phyloP scores from a whole-genome alignment of 2,113 vertebrate species.

The Melanerpes formicivorus region DNA sequence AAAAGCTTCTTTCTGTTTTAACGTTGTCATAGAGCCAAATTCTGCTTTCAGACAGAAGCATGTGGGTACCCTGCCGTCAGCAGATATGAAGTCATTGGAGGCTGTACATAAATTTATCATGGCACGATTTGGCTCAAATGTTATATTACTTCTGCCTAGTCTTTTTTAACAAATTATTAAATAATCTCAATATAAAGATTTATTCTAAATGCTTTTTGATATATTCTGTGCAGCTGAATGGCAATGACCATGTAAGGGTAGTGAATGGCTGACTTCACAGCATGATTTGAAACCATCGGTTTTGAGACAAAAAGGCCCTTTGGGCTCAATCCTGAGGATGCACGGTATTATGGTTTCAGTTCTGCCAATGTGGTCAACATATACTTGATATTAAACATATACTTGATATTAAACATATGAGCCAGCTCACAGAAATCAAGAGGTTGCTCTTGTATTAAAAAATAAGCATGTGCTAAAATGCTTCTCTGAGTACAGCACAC shows the following conservation, averaged over 20 bases:
- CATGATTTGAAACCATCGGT: background rate
- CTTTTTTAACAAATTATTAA: background rate
- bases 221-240: background rate
- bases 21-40: background rate
- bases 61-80: background rate
- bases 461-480: background rate
- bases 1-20: conserved; percentile 21
- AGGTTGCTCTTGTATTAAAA: background rate
- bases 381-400: background rate
- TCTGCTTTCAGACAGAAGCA: background rate
- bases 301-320: background rate
- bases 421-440: background rate
- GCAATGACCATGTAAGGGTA: background rate
- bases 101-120: background rate
- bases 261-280: background rate
- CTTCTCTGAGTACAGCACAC: background rate
- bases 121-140: background rate
- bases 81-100: background rate
- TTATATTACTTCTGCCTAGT: background rate
- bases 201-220: background rate
- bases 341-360: background rate
- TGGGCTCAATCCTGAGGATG: background rate
- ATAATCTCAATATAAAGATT: background rate
- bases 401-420: background rate
- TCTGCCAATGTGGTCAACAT: background rate